Percentiles rank a stretch among this genome's conserved stretches.
These are phyloP conservation scores for Pycnonotus jocosus DNA, from an alignment of 2,113 vertebrate species.

Conservation along the genomic window DNA sequence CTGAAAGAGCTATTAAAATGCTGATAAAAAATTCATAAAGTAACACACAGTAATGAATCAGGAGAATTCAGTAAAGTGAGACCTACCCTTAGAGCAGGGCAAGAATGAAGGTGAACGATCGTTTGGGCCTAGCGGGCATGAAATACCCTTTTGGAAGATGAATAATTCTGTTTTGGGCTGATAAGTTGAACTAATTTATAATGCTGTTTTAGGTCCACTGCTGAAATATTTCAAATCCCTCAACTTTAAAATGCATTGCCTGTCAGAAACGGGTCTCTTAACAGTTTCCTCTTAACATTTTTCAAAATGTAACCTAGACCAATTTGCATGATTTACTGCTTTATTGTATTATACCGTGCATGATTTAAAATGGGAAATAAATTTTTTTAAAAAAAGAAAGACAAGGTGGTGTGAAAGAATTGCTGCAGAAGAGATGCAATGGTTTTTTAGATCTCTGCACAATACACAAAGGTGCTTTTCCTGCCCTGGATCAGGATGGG, in stretches of 20 bases:
- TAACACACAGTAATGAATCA: slow-evolving; percentile 87
- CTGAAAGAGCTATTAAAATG: slow-evolving; percentile 88
- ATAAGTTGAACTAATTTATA: slow-evolving; percentile 91
- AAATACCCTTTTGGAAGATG: slow-evolving; percentile 91
- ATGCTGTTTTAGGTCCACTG: slow-evolving; percentile 89
- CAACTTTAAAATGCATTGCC: slow-evolving; percentile 86
- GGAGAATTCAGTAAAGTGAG: slow-evolving; percentile 86
- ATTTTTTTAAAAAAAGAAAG: slow-evolving; percentile 52
- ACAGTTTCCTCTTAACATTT: slow-evolving; percentile 86
- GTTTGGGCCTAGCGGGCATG: slow-evolving; percentile 87
- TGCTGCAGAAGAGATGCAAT: slow-evolving; percentile 38
- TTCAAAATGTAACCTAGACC: slow-evolving; percentile 85
- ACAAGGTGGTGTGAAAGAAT: slow-evolving; percentile 58
- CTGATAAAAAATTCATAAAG: slow-evolving; percentile 90
- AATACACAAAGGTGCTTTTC: slow-evolving; percentile 4
- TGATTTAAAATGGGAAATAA: slow-evolving; percentile 84
- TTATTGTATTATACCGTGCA: slow-evolving; percentile 82
- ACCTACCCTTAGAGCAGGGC: slow-evolving; percentile 82
- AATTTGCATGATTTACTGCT: slow-evolving; percentile 89
- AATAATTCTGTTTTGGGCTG: slow-evolving; percentile 90
- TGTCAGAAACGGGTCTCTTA: slow-evolving; percentile 82
- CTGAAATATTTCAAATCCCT: slow-evolving; percentile 88
- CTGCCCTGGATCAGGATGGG: background rate
- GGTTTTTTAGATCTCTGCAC: background rate
- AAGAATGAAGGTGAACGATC: slow-evolving; percentile 87